phyloP scores from a whole-genome alignment of 1,140 invertebrate species.

The Medauroidea extradentata region DNA sequence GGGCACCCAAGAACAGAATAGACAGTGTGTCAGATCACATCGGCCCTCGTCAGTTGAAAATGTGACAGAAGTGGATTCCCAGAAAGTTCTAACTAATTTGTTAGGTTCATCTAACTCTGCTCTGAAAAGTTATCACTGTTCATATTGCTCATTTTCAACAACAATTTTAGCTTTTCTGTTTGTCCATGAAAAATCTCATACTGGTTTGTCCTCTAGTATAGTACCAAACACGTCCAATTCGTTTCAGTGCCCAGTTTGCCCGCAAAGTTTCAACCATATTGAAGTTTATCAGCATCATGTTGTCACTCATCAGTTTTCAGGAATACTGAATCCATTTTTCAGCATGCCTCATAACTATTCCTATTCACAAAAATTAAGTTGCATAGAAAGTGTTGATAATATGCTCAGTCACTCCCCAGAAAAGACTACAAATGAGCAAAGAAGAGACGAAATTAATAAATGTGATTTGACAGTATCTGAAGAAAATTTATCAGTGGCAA shows the following conservation, averaged over 20 bases:
- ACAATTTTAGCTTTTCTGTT: slow-evolving; percentile 83
- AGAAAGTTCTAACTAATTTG: slow-evolving; percentile 44
- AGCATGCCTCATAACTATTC: not conserved
- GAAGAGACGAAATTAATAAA: not conserved
- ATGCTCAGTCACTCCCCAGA: not conserved
- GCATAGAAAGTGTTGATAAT: not conserved
- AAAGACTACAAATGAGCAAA: not conserved
- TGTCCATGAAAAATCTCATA: slow-evolving; percentile 82
- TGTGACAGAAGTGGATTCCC: not conserved
- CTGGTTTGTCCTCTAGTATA: slow-evolving; percentile 34
- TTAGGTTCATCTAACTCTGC: slow-evolving; percentile 11
- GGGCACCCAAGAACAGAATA: slow-evolving; percentile 1
- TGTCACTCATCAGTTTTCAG: slow-evolving; percentile 54
- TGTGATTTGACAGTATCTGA: not conserved
- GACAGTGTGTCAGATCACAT: not conserved
- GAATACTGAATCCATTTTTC: slow-evolving; percentile 44
- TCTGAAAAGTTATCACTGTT: slow-evolving; percentile 77
- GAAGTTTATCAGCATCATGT: slow-evolving; percentile 58
- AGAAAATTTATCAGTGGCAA: slow-evolving; percentile 1
- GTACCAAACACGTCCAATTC: slow-evolving; percentile 8
- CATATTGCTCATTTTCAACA: slow-evolving; percentile 84
- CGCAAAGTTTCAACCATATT: slow-evolving; percentile 50
- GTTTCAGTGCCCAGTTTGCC: slow-evolving; percentile 57
- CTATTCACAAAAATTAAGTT: not conserved
- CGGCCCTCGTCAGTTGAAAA: not conserved